Conservation (phyloP, 2,888 invertebrate species). For the Drosophila macrospina region DNA sequence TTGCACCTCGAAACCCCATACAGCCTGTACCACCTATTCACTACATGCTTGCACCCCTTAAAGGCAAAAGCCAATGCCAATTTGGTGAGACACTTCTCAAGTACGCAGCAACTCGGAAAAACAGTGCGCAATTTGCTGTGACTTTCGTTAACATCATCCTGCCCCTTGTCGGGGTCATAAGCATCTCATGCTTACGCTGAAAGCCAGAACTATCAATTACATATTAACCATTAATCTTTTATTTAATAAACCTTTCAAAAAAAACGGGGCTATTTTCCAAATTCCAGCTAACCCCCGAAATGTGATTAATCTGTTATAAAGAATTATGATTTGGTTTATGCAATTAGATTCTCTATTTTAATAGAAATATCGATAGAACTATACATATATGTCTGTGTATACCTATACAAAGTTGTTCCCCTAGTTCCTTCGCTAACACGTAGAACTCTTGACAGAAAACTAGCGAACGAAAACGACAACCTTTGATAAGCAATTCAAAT, state of each 20-base stretch:
- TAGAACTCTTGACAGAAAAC: constrained; percentile 32
- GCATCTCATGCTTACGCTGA: not conserved
- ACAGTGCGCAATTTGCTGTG: constrained; percentile 65
- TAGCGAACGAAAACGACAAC: constrained; percentile 15
- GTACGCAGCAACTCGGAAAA: constrained; percentile 59
- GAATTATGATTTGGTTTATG: not conserved
- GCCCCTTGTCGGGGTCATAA: not conserved
- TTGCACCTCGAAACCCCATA: not conserved
- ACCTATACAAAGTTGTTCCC: constrained; percentile 1
- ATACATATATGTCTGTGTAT: not conserved
- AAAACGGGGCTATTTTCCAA: not conserved
- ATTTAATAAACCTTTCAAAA: constrained; percentile 10
- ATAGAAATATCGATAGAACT: constrained; percentile 6
- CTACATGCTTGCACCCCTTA: constrained; percentile 1
- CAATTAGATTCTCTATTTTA: not conserved
- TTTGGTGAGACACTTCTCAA: constrained; percentile 68
- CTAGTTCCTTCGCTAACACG: constrained; percentile 7
- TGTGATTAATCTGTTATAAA: not conserved
- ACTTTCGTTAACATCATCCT: constrained; percentile 1
- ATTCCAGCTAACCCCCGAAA: not conserved
- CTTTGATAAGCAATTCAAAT: constrained; percentile 46
- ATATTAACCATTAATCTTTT: constrained; percentile 9
- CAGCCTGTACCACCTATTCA: too few species aligned
- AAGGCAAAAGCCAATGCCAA: constrained; percentile 43
- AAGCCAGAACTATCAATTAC: constrained; percentile 14